Evolutionary conservation across 2,888 invertebrate species (phyloP).

Genomic region (Melikaiella ostensackeni): DNA sequence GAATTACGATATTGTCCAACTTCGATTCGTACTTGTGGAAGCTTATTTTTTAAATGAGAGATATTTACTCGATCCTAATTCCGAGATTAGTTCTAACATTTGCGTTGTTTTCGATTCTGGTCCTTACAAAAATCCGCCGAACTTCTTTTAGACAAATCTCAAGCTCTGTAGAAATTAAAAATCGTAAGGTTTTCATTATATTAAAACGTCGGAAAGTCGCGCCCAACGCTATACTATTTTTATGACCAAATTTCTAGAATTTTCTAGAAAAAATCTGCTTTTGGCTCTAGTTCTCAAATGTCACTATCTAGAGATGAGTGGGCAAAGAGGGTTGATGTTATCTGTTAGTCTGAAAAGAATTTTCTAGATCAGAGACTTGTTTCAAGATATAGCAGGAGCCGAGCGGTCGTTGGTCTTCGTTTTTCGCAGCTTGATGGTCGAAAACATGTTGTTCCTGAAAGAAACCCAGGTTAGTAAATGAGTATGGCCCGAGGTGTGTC

Average conservation of each 20-base stretch:
- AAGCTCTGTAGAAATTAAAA: background rate
- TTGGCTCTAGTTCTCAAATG: background rate
- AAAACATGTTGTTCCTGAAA: conserved; percentile 90
- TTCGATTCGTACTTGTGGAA: conserved; percentile 41
- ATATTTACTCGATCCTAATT: background rate
- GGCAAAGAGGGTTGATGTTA: conserved; percentile 20
- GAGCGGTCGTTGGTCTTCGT: conserved; percentile 92
- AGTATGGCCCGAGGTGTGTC: conserved; percentile 45
- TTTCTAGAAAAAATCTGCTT: too few species aligned
- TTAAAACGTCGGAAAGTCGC: background rate
- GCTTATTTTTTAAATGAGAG: conserved; percentile 16
- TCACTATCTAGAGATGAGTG: conserved; percentile 5
- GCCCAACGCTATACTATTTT: background rate
- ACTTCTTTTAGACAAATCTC: too few species aligned
- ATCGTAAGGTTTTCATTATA: background rate
- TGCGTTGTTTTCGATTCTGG: background rate
- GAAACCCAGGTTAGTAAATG: conserved; percentile 60
- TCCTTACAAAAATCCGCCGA: background rate
- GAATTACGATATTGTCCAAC: conserved; percentile 20
- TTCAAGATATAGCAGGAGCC: conserved; percentile 82
- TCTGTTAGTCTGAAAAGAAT: background rate
- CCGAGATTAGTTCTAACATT: background rate
- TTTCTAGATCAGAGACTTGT: conserved; percentile 50
- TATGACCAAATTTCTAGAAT: too few species aligned
- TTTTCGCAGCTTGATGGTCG: conserved; percentile 92